A percentile compares a stretch with the other conserved stretches of the same genome.
Evolutionary conservation across 2,113 vertebrate species (phyloP).

Genomic region (Pachypanchax playfairii): DNA sequence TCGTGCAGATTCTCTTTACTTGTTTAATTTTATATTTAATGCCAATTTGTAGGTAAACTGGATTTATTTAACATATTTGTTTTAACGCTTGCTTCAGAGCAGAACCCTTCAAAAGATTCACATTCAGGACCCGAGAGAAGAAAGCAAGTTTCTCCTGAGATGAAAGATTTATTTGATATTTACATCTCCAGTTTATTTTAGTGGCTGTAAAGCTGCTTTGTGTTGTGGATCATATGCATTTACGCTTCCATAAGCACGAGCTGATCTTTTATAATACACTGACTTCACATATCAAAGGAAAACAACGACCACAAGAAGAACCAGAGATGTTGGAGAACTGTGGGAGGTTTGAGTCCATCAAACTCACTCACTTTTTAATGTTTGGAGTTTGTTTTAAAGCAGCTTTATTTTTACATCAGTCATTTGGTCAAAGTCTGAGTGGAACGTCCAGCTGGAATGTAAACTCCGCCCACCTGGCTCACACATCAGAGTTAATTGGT

Average conservation of each 20-base stretch:
- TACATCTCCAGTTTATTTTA: not conserved
- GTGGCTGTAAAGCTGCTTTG: conserved; percentile 4
- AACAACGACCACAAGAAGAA: not conserved
- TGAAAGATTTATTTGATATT: not conserved
- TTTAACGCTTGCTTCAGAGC: no score
- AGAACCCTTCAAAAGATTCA: no score
- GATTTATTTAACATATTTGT: not conserved
- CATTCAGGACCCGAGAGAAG: no score
- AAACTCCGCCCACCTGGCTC: no score
- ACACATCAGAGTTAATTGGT: no score
- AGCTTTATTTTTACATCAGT: no score
- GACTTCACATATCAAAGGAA: not conserved
- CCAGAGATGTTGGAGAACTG: not conserved
- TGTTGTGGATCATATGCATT: conserved; percentile 2
- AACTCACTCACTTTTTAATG: no score
- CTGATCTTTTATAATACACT: not conserved
- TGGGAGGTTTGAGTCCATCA: no score
- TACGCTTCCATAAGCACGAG: not conserved
- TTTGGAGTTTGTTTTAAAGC: no score
- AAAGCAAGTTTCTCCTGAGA: no score
- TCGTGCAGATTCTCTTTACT: not conserved
- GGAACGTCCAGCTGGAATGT: no score
- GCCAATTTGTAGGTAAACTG: not conserved
- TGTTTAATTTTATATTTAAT: not conserved
- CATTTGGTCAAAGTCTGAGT: no score